Evolutionary conservation across 2,113 vertebrate species (phyloP), one percentile per base, ranked within the genome.

Genomic region (Gymnocephalus cernua): DNA sequence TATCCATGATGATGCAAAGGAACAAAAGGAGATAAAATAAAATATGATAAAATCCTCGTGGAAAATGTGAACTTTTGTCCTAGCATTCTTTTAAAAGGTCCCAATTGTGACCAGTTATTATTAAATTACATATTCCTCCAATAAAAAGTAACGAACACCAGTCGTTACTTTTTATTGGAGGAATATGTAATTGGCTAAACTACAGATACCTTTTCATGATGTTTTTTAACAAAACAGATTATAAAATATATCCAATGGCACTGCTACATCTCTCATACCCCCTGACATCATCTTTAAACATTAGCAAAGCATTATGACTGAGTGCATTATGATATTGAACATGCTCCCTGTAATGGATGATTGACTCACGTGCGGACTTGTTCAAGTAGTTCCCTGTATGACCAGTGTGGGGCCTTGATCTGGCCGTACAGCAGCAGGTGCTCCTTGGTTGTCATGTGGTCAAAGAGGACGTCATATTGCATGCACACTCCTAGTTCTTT

Each of bases 381-480:
- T 44, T 97, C 93, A 0, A 87, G 93, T 79, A 99, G 95, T 83
- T 98, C 94, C 14, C 91, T 79, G 19, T 75, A 91, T 38, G 94
- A 95, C 96, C 97, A 99, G 6, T 97, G 95, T 19, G 97, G 98
- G 35, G 97, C 96, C 85, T 99, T 99, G 91, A 99, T 97, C 91
- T 97, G 96, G 19, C 97, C 97, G 0, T 99, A 99, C 3, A 99
- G 93, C 77, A 98, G 91, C 44, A 99, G 94, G 86, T 99, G 98
- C 35, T 99, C 98, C 79, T 97, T 96, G 15, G 96, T 94, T 47
- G 97, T 99, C 81, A 99, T 97, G 82, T 98, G 96, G 77, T 97
- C 95, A 77, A 99, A 99, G 69, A 97, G 94, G 73, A 99, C 97
- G 0, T 99, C 96, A 1, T 99, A 98, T 79, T 99, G 98, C 98